These are phyloP conservation scores for Aphodius granarius DNA, from an alignment of 2,888 invertebrate species.

Conservation along the genomic window DNA sequence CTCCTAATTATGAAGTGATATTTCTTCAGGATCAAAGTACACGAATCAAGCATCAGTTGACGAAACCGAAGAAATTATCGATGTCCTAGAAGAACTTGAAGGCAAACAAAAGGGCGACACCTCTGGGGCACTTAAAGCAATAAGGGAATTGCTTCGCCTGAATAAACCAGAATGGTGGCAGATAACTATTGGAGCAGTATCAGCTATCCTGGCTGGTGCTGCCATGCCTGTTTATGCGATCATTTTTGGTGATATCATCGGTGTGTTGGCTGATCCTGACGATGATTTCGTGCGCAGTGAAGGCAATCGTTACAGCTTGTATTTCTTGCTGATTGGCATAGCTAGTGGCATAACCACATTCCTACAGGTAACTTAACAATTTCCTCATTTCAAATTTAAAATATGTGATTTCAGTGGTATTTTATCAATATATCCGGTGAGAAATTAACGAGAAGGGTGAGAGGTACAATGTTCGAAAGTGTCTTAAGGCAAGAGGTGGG, in stretches of 20 bases:
- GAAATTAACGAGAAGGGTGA: constrained; percentile 71
- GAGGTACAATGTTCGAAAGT: constrained; percentile 66
- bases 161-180: constrained; percentile 72
- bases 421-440: constrained; percentile 65
- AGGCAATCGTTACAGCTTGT: constrained; percentile 63
- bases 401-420: constrained; percentile 17
- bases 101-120: constrained; percentile 2
- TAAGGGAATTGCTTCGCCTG: constrained; percentile 15
- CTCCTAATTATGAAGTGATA: no score
- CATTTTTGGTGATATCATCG: constrained; percentile 71
- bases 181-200: constrained; percentile 62
- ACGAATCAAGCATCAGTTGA: neutral
- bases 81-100: neutral
- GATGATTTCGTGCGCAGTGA: constrained; percentile 58
- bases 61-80: neutral
- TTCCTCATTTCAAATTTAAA: no score
- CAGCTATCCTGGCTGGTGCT: constrained; percentile 66
- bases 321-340: constrained; percentile 69
- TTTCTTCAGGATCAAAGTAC: neutral
- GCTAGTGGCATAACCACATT: constrained; percentile 67
- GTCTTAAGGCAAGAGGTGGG: constrained; percentile 74
- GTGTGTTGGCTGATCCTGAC: constrained; percentile 56
- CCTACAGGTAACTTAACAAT: constrained; percentile 66
- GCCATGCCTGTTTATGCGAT: constrained; percentile 73
- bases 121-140: neutral